Conservation (phyloP, 2,113 vertebrate species). For the Lamprologus speciosus region DNA sequence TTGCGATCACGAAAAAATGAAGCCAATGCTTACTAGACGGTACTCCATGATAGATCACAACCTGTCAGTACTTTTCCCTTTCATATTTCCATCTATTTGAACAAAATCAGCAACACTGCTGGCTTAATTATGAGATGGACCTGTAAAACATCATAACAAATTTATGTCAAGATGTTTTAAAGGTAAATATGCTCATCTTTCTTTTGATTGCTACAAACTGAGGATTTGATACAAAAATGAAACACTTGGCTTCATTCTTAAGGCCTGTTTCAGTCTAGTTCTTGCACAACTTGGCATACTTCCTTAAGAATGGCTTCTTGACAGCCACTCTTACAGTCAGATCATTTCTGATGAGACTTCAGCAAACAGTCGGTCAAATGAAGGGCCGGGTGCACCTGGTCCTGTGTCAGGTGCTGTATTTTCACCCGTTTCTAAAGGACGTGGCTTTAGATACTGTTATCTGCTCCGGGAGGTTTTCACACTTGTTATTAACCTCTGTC, state of each 20-base stretch:
- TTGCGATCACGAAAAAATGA: neutral
- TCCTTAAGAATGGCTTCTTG: neutral
- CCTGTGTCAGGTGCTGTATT: neutral
- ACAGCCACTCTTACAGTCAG: rapidly evolving
- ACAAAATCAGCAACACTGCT: rapidly evolving
- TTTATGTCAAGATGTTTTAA: neutral
- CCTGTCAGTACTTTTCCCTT: neutral
- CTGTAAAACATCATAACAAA: neutral
- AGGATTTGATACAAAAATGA: neutral
- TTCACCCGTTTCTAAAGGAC: rapidly evolving
- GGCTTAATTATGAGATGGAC: neutral
- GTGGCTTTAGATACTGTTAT: neutral
- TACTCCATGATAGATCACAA: neutral
- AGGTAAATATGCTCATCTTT: neutral
- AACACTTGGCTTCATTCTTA: neutral
- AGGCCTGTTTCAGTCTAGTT: neutral
- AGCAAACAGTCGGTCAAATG: neutral
- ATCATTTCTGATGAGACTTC: neutral
- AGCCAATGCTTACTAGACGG: rapidly evolving
- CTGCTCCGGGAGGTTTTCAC: rapidly evolving
- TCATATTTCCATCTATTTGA: neutral
- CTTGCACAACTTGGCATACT: neutral
- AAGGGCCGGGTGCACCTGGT: rapidly evolving
- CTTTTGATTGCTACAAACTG: neutral
- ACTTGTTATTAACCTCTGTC: rapidly evolving